These are phyloP conservation scores for Tetropium fuscum DNA, from an alignment of 2,888 invertebrate genomes.

Conservation along the genomic window DNA sequence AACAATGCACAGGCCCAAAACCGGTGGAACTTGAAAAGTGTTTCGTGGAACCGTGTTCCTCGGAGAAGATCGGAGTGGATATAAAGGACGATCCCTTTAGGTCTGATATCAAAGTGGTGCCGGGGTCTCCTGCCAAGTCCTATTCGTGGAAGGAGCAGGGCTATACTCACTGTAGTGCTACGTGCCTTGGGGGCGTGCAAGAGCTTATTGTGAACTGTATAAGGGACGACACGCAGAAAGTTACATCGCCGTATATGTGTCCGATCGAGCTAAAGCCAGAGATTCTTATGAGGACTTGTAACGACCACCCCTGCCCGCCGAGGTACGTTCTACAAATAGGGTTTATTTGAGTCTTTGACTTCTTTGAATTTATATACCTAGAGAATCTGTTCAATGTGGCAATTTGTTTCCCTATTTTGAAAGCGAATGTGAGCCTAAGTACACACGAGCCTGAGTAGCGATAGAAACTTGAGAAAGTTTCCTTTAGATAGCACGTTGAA, in stretches of 20 bases:
- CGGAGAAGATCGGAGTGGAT: slow-evolving; percentile 60
- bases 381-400: too few species aligned
- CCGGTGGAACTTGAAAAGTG: slow-evolving; percentile 87
- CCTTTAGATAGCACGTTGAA: too few species aligned
- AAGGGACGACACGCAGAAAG: slow-evolving; percentile 86
- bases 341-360: too few species aligned
- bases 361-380: too few species aligned
- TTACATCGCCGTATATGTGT: slow-evolving; percentile 90
- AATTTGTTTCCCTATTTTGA: too few species aligned
- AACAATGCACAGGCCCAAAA: slow-evolving; percentile 87
- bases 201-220: slow-evolving; percentile 91
- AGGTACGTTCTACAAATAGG: too few species aligned
- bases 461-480: too few species aligned
- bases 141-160: slow-evolving; percentile 92
- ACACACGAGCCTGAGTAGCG: too few species aligned
- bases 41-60: slow-evolving; percentile 81
- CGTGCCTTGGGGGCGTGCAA: slow-evolving; percentile 81
- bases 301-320: slow-evolving; percentile 96
- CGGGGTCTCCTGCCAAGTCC: slow-evolving; percentile 75
- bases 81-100: slow-evolving; percentile 68
- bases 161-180: slow-evolving; percentile 93
- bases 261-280: slow-evolving; percentile 90
- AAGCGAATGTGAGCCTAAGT: too few species aligned
- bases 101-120: slow-evolving; percentile 49
- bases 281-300: slow-evolving; percentile 76